Conservation (phyloP, 2,888 invertebrate species). For the Aleiodes alternator region DNA sequence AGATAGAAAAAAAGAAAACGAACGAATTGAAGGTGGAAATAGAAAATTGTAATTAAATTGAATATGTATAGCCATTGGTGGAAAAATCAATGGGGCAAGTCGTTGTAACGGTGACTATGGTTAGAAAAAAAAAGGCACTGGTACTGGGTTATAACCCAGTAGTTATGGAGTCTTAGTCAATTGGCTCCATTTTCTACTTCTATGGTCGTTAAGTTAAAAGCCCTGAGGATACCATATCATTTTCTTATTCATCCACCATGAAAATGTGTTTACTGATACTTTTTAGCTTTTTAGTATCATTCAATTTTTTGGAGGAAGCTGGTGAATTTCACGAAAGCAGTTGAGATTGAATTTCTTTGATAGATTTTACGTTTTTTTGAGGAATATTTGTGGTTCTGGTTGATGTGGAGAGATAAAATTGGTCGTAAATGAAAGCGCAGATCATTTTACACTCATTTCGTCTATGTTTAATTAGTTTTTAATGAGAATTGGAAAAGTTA, state of each 20-base stretch:
- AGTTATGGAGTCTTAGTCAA: slow-evolving; percentile 17
- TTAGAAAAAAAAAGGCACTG: background rate
- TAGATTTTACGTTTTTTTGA: too few relatives aligned
- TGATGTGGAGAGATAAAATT: too few relatives aligned
- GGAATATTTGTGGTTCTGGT: too few relatives aligned
- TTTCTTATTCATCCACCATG: slow-evolving; percentile 36
- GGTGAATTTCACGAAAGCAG: too few relatives aligned
- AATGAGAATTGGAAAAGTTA: too few relatives aligned
- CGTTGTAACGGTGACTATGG: background rate
- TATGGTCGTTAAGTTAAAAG: slow-evolving; percentile 29
- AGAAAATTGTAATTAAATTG: slow-evolving; percentile 7
- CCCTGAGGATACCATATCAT: slow-evolving; percentile 14
- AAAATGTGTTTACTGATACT: slow-evolving; percentile 27
- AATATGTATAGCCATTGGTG: background rate
- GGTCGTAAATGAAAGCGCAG: too few relatives aligned
- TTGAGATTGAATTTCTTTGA: background rate
- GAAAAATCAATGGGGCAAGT: too few relatives aligned
- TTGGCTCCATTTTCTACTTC: slow-evolving; percentile 32
- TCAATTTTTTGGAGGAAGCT: background rate
- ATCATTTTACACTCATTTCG: too few relatives aligned
- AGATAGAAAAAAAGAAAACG: slow-evolving; percentile 37
- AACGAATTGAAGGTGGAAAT: slow-evolving; percentile 18
- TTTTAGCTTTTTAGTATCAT: slow-evolving; percentile 4
- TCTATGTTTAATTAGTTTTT: too few relatives aligned
- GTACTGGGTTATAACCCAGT: slow-evolving; percentile 6